phyloP scores from a whole-genome alignment of 2,113 vertebrate genomes.

The Peucedramus taeniatus region DNA sequence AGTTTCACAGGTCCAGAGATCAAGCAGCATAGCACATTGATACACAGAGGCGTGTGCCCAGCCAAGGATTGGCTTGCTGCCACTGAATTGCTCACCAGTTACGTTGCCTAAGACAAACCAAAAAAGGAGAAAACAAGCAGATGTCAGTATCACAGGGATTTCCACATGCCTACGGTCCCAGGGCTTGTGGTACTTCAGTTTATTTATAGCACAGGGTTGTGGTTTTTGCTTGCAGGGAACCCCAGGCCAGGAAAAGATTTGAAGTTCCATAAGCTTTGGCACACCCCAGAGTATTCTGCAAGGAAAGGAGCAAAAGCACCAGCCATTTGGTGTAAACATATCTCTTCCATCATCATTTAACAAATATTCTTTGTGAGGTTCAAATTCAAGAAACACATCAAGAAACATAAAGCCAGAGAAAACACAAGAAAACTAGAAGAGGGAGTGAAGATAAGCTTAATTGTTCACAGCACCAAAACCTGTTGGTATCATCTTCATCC shows the following conservation, averaged over 20 bases:
- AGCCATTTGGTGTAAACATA: neutral
- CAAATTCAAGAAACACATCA: neutral
- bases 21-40: constrained; percentile 67
- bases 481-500: neutral
- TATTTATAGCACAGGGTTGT: neutral
- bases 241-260: neutral
- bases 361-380: neutral
- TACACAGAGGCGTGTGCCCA: constrained; percentile 61
- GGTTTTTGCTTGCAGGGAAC: neutral
- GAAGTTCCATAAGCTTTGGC: neutral
- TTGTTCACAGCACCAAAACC: neutral
- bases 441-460: neutral
- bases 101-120: neutral
- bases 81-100: neutral
- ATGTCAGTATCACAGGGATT: neutral
- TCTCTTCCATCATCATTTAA: neutral
- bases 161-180: neutral
- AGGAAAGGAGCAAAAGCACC: neutral
- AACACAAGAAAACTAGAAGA: neutral
- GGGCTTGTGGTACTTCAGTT: neutral
- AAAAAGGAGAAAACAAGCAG: neutral
- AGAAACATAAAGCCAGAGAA: neutral
- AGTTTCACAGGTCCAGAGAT: constrained; percentile 77
- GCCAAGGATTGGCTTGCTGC: neutral
- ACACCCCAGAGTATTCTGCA: neutral